Evolutionary conservation across 2,797 vertebrate species (phyloP).

Genomic region (Nannoperca australis): DNA sequence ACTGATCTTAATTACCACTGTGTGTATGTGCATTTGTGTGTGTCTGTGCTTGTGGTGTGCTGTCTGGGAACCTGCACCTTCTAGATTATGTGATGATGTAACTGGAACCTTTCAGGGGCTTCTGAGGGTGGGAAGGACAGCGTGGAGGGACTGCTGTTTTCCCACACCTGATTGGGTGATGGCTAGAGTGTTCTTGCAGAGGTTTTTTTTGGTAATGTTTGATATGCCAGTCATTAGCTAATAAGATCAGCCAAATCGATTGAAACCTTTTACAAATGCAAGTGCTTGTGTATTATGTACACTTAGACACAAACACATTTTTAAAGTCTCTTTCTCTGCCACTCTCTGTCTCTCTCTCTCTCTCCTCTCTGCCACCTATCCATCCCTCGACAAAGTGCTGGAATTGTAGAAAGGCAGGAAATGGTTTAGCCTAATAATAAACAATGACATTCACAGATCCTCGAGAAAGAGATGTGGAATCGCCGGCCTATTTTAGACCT

Average conservation of each 20-base stretch:
- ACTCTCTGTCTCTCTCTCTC: constrained; percentile 31
- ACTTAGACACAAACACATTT: constrained; percentile 60
- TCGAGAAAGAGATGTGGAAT: constrained; percentile 69
- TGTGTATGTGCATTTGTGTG: constrained; percentile 34
- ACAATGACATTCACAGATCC: constrained; percentile 78
- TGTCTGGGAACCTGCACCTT: constrained; percentile 77
- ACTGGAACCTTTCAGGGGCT: constrained; percentile 71
- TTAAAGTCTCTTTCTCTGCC: constrained; percentile 35
- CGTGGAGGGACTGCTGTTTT: constrained; percentile 59
- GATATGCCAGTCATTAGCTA: constrained; percentile 75
- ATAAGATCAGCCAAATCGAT: constrained; percentile 80
- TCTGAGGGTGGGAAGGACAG: constrained; percentile 60
- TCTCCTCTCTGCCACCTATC: constrained; percentile 35
- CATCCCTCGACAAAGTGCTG: constrained; percentile 62
- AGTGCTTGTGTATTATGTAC: constrained; percentile 69
- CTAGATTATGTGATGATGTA: constrained; percentile 77
- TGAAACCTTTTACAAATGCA: constrained; percentile 77
- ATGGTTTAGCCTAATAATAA: constrained; percentile 83
- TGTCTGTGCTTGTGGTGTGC: constrained; percentile 46
- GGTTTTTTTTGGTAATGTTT: constrained; percentile 50
- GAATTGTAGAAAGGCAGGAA: constrained; percentile 82
- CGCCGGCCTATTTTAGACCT: constrained; percentile 73
- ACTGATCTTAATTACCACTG: constrained; percentile 77
- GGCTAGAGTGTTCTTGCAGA: constrained; percentile 55
- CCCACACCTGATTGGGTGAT: constrained; percentile 73